Base-by-base conservation (phyloP, 2,888 invertebrate genomes). In the Eumerus sabulonum region DNA sequence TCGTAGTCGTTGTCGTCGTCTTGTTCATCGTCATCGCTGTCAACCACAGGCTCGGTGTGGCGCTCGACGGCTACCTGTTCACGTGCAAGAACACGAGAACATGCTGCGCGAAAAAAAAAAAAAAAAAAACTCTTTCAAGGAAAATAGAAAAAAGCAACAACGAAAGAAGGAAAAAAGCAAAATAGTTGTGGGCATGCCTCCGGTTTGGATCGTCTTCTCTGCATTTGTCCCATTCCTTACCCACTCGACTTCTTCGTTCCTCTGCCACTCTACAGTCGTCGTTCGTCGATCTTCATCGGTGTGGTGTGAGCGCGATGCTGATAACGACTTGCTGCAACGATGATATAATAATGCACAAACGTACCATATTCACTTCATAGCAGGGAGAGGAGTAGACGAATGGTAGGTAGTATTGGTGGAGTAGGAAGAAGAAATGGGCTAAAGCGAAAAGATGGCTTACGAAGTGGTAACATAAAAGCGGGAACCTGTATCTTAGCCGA, bases 311-410 rank as follows among this genome's bases (percentile, higher is more conserved):
- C 27, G 27, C 50, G 42, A 27, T 27, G 17, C 9, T 79, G 74
- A 74, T 74, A 74, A 79, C 64, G 74, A 68, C 74, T 53, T 79
- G 64, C 64, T 64, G 70, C 44, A 74, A 68, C 79, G 64, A 64
- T 70, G 74, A 70, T 74, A 71, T 76, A 76, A 68, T 74, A 79
- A 70, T 81, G 76, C 70, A 81, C 66, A 48, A 68, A 63, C 68
- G 68, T 74, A 63, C n/a, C n/a, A n/a, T 77, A 53, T 27, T 27
- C 56, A 67, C 57, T 53, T 51, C 53, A 64, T 42, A 9, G 47
- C 9, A 7, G 50, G 18, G 44, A 0, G 7, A 16, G 40, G n/a
- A 12, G 45, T 42, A 16, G 45, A n/a, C n/a, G 27, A 18, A 53
- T 36, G 27, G 7, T 27, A 7, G 27, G 7, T 27, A 7, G 7